Evolutionary conservation across 1,140 invertebrate species (phyloP).

Genomic region (Drosophila kurseongensis): DNA sequence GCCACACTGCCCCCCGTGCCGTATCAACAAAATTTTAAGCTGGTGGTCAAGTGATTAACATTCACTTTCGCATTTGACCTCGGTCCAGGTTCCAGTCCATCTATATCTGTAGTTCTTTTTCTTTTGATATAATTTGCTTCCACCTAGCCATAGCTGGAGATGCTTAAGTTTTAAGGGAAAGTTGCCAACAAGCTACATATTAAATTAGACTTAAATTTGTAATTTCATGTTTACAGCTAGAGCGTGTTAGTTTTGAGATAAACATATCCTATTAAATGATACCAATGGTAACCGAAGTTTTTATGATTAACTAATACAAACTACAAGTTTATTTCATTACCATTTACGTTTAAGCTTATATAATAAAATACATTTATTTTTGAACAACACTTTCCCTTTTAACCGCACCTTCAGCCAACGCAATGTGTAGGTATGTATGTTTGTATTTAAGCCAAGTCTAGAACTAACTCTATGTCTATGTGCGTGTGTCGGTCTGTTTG

Average conservation of each 20-base stretch:
- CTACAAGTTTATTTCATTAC: no score
- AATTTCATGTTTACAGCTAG: background rate
- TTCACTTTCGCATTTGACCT: constrained; percentile 28
- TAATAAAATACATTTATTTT: background rate
- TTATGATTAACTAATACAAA: no score
- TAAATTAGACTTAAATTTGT: background rate
- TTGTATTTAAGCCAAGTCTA: constrained; percentile 27
- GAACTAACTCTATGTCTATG: constrained; percentile 29
- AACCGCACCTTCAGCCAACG: constrained; percentile 21
- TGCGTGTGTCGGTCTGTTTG: constrained; percentile 44
- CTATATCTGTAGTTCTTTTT: background rate
- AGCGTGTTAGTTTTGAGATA: no score
- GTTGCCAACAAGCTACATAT: background rate
- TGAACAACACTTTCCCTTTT: background rate
- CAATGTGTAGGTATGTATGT: constrained; percentile 3
- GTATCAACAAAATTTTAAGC: constrained; percentile 84
- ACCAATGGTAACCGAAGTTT: no score
- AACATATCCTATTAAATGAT: no score
- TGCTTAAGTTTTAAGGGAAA: background rate
- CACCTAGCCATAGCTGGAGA: constrained; percentile 20
- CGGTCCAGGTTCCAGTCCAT: constrained; percentile 9
- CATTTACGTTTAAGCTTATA: no score
- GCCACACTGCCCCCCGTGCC: constrained; percentile 69
- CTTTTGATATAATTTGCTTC: background rate
- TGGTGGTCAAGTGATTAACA: constrained; percentile 84